Conservation (phyloP, 2,113 vertebrate genomes). For the Rattus norvegicus region DNA sequence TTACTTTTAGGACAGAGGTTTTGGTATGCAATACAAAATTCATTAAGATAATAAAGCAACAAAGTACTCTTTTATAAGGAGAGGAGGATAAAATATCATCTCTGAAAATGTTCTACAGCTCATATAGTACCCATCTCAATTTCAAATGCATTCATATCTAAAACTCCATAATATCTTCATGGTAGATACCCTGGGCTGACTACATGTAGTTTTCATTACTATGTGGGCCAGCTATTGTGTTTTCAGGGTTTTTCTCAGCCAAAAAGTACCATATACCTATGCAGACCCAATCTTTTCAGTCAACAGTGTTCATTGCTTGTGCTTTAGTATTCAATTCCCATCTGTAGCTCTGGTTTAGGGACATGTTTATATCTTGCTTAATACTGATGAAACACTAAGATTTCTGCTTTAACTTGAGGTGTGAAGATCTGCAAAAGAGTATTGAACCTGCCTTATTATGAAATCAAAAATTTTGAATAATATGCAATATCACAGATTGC, state of each 20-base stretch:
- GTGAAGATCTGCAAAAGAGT: background rate
- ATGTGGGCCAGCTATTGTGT: background rate
- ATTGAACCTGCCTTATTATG: background rate
- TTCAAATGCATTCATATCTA: conserved; percentile 33
- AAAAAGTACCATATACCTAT: background rate
- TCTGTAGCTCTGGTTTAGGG: conserved; percentile 36
- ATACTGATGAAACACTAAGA: conserved; percentile 25
- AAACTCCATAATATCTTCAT: conserved; percentile 11
- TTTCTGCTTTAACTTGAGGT: background rate
- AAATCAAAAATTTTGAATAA: background rate
- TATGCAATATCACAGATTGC: background rate
- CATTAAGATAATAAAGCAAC: conserved; percentile 6
- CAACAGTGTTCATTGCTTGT: conserved; percentile 15
- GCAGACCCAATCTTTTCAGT: background rate
- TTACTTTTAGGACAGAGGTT: background rate
- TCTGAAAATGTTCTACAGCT: background rate
- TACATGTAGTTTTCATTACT: conserved; percentile 12
- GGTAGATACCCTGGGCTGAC: background rate
- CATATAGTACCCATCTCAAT: conserved; percentile 5
- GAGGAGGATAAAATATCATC: background rate
- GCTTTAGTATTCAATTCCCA: conserved; percentile 29
- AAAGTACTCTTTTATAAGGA: background rate
- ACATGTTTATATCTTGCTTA: background rate
- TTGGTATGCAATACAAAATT: background rate
- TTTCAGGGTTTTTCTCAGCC: conserved; percentile 48